These are phyloP conservation scores for Lonchura striata DNA, from an alignment of 2,113 vertebrate species.

Conservation along the genomic window DNA sequence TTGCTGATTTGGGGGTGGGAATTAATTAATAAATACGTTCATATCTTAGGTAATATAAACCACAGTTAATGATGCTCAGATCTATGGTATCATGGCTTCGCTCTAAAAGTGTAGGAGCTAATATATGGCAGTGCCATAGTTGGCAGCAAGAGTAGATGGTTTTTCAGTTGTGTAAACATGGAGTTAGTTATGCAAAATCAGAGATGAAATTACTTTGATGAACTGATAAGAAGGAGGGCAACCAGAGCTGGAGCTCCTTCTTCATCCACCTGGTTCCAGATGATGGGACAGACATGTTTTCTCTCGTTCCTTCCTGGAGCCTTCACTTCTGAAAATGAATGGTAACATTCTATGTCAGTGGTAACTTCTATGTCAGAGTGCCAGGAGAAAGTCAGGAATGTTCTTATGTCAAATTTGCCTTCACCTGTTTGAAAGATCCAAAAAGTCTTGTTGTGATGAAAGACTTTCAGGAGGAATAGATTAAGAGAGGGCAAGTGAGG, in stretches of 20 bases:
- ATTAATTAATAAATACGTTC: neutral
- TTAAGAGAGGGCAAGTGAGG: neutral
- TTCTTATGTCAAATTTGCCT: neutral
- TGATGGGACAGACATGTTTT: neutral
- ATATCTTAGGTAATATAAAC: neutral
- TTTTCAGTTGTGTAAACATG: neutral
- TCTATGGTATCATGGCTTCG: neutral
- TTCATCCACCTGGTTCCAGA: rapidly evolving
- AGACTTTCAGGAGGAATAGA: neutral
- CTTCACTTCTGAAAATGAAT: neutral
- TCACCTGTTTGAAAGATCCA: neutral
- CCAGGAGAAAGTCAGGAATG: neutral
- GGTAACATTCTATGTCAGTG: no score
- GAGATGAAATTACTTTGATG: neutral
- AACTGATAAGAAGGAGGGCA: neutral
- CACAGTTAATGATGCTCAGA: neutral
- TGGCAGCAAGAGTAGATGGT: neutral
- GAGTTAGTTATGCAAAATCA: neutral
- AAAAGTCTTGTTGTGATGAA: neutral
- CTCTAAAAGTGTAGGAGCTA: neutral
- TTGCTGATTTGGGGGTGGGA: neutral
- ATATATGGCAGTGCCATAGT: neutral
- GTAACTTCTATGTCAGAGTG: neutral
- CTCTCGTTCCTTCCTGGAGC: neutral
- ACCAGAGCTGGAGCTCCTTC: neutral